A percentile compares a stretch with the other conserved stretches of the same genome.
Evolutionary conservation across 23 tunicate species (phyloP).

Genomic region (Ascidia mentula): DNA sequence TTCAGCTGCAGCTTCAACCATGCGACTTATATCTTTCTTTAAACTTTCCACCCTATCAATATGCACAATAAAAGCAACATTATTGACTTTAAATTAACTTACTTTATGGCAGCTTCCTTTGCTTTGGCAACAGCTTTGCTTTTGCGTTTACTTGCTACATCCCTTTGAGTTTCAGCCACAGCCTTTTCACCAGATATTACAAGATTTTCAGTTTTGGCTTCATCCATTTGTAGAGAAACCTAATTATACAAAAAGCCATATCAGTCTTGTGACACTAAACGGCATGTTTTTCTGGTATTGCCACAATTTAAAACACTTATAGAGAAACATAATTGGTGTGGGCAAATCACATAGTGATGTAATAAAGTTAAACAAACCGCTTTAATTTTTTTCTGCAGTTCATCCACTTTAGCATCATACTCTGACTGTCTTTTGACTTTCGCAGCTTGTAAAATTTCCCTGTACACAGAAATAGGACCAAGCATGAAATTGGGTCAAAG

Average conservation of each 20-base stretch:
- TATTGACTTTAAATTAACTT: neutral
- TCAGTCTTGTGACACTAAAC: no score
- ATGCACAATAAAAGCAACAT: no score
- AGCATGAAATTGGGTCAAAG: neutral
- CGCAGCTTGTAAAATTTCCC: conserved; percentile 31
- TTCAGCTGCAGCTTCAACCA: conserved; percentile 43
- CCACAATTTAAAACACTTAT: no score
- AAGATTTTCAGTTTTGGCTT: conserved; percentile 8
- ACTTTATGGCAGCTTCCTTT: conserved; percentile 15
- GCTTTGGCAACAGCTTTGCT: conserved; percentile 12
- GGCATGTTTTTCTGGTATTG: no score
- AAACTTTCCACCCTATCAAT: conserved; percentile 29
- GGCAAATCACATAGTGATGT: no score
- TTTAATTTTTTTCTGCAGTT: conserved; percentile 42
- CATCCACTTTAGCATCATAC: conserved; percentile 49
- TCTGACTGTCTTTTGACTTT: conserved; percentile 28
- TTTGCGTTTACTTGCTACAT: neutral
- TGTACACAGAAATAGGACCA: neutral
- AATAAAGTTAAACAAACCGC: conserved; percentile 21
- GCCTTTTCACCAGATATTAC: neutral
- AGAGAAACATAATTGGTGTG: no score
- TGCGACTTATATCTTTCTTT: conserved; percentile 24
- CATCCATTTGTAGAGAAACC: conserved; percentile 5
- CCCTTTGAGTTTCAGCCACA: neutral
- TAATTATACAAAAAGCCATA: neutral